Evolutionary conservation across 2,797 vertebrate species (phyloP).

Genomic region (Danio jaintianensis): DNA sequence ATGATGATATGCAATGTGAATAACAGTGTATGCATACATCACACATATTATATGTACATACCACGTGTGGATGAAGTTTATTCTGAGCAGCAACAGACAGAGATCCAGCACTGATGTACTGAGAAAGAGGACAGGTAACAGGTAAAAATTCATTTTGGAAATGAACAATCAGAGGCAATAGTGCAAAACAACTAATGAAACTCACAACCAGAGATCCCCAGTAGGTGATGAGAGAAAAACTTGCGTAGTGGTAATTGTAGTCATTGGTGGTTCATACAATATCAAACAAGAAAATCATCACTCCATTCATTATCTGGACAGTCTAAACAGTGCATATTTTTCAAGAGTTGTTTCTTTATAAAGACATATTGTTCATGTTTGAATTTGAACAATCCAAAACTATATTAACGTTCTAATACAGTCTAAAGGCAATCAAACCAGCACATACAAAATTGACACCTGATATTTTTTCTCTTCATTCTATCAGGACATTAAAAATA

Average conservation of each 20-base stretch:
- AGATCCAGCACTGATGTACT: conserved; percentile 24
- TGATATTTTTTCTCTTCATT: no score
- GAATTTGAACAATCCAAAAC: no score
- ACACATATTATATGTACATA: background rate
- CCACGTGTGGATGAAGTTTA: background rate
- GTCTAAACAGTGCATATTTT: conserved; percentile 8
- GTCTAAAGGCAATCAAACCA: no score
- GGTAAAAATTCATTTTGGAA: background rate
- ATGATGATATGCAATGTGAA: no score
- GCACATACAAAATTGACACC: no score
- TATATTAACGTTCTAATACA: no score
- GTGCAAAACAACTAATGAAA: background rate
- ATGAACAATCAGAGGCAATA: background rate
- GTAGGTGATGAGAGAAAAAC: background rate
- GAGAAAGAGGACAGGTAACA: background rate
- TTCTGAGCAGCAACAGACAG: conserved; percentile 18
- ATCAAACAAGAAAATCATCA: conserved; percentile 9
- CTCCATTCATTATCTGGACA: conserved; percentile 34
- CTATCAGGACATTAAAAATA: no score
- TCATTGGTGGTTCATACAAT: background rate
- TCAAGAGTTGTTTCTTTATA: no score
- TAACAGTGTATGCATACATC: no score
- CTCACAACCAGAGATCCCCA: conserved; percentile 33
- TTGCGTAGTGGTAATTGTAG: background rate
- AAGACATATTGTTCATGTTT: no score